Evolutionary conservation across 1,140 invertebrate genomes (phyloP).

Genomic region (Lepidurus arcticus): DNA sequence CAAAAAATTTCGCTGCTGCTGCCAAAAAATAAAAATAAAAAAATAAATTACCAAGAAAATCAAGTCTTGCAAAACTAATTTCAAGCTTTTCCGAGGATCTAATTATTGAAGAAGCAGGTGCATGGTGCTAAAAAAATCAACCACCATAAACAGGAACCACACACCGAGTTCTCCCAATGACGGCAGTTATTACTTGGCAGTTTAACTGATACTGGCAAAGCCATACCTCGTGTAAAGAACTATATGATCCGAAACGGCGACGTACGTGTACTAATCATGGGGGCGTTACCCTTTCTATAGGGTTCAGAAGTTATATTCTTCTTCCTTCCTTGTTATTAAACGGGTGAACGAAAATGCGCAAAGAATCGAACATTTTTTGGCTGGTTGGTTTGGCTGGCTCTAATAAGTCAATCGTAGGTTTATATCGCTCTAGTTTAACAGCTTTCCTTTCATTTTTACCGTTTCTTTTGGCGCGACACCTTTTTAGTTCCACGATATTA

Average conservation of each 20-base stretch:
- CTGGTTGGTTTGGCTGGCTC: neutral
- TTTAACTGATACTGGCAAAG: neutral
- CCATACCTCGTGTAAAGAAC: neutral
- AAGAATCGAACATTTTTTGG: neutral
- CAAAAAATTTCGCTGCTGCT: too few relatives aligned
- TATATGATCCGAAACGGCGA: neutral
- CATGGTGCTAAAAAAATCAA: neutral
- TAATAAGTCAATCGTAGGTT: neutral
- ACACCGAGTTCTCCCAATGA: neutral
- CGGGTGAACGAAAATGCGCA: neutral
- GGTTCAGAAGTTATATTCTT: neutral
- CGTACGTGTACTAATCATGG: neutral
- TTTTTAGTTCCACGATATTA: neutral
- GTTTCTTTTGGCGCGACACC: neutral
- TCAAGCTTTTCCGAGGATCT: too few relatives aligned
- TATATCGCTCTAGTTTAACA: neutral
- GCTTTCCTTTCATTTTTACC: neutral
- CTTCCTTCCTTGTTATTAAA: neutral
- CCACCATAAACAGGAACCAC: conserved; percentile 11
- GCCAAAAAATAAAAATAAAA: neutral
- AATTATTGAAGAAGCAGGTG: neutral
- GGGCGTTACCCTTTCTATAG: neutral
- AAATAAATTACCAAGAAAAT: neutral
- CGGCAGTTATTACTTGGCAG: neutral
- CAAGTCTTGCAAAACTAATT: neutral